Evolutionary conservation across 2,797 vertebrate genomes (phyloP).

Genomic region (Falco biarmicus): DNA sequence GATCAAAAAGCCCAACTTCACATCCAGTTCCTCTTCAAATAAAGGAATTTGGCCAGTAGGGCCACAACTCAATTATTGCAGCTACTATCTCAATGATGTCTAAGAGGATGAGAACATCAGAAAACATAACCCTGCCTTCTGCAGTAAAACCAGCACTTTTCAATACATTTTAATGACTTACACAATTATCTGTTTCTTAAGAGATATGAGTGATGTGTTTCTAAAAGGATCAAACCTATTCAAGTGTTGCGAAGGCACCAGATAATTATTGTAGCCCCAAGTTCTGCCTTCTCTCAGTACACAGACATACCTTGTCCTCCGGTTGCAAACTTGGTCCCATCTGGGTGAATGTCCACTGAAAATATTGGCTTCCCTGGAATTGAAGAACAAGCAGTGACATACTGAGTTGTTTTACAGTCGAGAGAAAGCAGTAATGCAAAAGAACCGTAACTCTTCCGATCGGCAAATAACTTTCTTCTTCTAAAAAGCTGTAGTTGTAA

Average conservation of each 20-base stretch:
- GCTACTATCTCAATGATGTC: background rate
- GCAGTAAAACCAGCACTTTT: background rate
- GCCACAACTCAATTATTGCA: background rate
- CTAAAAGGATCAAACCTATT: background rate
- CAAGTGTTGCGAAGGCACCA: background rate
- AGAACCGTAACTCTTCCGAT: background rate
- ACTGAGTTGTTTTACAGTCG: background rate
- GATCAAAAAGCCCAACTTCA: conserved; percentile 18
- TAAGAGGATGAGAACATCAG: background rate
- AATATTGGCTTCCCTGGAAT: conserved; percentile 95
- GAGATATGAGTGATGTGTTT: background rate
- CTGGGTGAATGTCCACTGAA: conserved; percentile 97
- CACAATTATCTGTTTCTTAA: background rate
- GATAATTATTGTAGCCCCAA: background rate
- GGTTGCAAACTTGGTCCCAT: conserved; percentile 98
- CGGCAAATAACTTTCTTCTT: background rate
- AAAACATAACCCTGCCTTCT: background rate
- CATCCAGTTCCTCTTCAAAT: background rate
- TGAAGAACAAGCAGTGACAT: conserved; percentile 5
- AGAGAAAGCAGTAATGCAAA: background rate
- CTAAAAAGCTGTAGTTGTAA: background rate
- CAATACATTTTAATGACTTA: background rate
- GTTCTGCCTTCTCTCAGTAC: background rate
- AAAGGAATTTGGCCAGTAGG: background rate
- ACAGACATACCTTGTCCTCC: conserved; percentile 91